Evolutionary conservation across 2,888 invertebrate species (phyloP).

Genomic region (Trichacis sp.): DNA sequence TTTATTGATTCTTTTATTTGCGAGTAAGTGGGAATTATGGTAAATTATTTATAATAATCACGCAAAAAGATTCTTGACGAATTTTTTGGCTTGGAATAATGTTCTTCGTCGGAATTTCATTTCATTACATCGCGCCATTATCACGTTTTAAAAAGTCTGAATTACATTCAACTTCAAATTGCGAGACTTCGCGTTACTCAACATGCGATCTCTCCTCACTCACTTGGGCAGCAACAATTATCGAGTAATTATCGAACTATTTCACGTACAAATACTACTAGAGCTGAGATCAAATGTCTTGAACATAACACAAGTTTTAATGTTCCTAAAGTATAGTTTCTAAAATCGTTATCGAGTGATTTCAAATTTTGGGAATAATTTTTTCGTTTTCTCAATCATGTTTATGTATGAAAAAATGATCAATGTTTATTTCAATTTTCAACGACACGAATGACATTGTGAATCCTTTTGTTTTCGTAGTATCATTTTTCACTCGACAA

Average conservation of each 20-base stretch:
- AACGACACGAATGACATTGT: conserved; percentile 4
- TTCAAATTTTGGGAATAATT: too few species aligned
- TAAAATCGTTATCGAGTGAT: too few species aligned
- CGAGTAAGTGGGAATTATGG: too few species aligned
- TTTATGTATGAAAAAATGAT: too few species aligned
- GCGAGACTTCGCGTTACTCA: conserved; percentile 28
- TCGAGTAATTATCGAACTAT: conserved; percentile 61
- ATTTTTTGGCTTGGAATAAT: too few species aligned
- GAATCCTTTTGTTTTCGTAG: conserved; percentile 1
- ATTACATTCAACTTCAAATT: neutral
- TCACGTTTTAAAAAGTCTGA: neutral
- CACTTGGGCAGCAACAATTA: conserved; percentile 53
- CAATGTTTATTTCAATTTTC: too few species aligned
- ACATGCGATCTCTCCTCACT: conserved; percentile 59
- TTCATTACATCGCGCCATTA: neutral
- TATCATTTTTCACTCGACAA: conserved; percentile 19
- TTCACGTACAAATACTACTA: conserved; percentile 52
- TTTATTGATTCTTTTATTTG: too few species aligned
- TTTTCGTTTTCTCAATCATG: too few species aligned
- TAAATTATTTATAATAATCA: too few species aligned
- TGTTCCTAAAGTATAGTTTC: too few species aligned
- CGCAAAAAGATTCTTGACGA: too few species aligned
- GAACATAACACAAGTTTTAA: neutral
- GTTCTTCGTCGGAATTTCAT: neutral
- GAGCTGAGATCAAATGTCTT: conserved; percentile 15